These are phyloP conservation scores for Varanus salvator DNA, from an alignment of 2,113 vertebrate genomes.

Conservation along the genomic window DNA sequence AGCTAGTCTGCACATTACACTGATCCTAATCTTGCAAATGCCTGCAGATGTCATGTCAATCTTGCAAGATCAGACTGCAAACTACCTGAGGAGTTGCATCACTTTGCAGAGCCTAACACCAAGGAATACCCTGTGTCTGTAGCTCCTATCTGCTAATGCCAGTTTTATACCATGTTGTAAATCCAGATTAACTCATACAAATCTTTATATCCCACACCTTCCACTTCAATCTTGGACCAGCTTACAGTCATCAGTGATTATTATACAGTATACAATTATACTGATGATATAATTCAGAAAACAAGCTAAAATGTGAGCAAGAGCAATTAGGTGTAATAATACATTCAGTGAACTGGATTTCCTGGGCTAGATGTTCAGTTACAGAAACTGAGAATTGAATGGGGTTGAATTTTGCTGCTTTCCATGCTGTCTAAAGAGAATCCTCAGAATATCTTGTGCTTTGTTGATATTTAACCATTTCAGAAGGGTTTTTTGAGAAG, in stretches of 20 bases:
- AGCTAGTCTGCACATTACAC: too few species aligned
- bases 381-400: neutral
- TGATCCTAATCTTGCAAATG: too few species aligned
- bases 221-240: neutral
- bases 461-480: neutral
- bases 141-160: neutral
- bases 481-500: neutral
- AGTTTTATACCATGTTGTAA: neutral
- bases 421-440: neutral
- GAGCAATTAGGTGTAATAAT: neutral
- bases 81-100: too few species aligned
- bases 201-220: neutral
- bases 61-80: too few species aligned
- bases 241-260: neutral
- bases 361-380: neutral
- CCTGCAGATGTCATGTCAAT: too few species aligned
- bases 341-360: neutral
- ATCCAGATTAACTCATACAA: neutral
- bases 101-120: too few species aligned
- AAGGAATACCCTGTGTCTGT: neutral
- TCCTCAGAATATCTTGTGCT: neutral
- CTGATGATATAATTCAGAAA: neutral
- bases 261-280: too few species aligned
- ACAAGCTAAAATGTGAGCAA: neutral
- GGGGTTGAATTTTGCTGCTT: neutral